Evolutionary conservation across 2,113 vertebrate species (phyloP).

Genomic region (Glaucomys volans): DNA sequence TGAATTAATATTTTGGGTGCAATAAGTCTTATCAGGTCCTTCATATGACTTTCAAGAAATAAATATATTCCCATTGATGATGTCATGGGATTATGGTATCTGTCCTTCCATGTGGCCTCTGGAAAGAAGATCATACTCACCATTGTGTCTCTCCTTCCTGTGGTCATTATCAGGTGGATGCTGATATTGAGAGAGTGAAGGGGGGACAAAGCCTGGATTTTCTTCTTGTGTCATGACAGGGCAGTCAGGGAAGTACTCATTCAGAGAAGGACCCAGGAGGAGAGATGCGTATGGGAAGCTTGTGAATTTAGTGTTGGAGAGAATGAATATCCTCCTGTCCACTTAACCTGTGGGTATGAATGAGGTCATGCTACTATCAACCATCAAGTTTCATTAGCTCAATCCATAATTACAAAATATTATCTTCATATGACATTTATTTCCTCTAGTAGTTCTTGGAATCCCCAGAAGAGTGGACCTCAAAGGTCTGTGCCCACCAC

Average conservation of each 20-base stretch:
- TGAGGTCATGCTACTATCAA: neutral
- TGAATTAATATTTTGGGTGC: neutral
- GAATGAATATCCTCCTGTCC: neutral
- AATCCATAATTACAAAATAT: neutral
- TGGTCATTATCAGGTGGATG: neutral
- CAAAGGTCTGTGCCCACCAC: neutral
- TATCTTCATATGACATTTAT: neutral
- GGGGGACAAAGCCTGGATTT: neutral
- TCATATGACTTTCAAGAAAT: neutral
- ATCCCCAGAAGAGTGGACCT: neutral
- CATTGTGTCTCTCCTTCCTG: neutral
- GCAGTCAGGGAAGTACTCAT: neutral
- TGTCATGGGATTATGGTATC: neutral
- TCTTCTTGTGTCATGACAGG: neutral
- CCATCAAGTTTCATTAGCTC: neutral
- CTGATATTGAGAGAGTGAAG: neutral
- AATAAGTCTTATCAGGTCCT: neutral
- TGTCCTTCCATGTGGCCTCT: neutral
- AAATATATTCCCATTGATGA: neutral
- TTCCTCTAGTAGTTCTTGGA: neutral
- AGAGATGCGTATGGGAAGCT: neutral
- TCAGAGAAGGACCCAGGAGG: neutral
- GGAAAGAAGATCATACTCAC: neutral
- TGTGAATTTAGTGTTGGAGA: neutral
- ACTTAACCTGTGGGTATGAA: neutral